Base-by-base conservation (phyloP, 2,113 vertebrate genomes). In the Pangasianodon hypophthalmus region DNA sequence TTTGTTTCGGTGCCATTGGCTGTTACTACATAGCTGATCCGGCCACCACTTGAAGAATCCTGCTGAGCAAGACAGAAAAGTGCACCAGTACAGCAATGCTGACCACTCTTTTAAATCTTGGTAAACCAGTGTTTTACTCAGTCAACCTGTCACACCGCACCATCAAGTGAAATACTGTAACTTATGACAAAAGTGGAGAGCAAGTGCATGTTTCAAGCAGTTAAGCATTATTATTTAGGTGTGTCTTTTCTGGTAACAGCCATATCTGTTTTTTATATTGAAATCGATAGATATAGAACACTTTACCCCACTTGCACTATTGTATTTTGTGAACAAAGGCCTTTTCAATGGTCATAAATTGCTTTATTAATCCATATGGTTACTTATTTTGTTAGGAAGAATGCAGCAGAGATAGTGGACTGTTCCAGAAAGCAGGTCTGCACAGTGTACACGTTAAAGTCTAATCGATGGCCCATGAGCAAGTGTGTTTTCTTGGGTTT, bases 1-100 rank as follows among this genome's bases (percentile, higher is more conserved):
- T 16, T 56, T 41, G 87, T 93, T 92, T 92, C 84, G 88, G 92
- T 93, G 85, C 58, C 62, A 48, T 90, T 75, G 24, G n/a, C 50
- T 60, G 13, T 32, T 37, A 83, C 46, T 24, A 37, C 87, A 87
- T 67, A 67, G 52, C 73, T 84, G 44, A 91, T 85, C 58, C 7
- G 58, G 44, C 81, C 62, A 52, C 62, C 54, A 18, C 26, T n/a
- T 58, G 48, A 16, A 79, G 0, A 75, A 32, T 37, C 21, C 0
- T 29, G 62, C 0, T 73, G 67, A 75, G 81, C 37, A 87, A 60
- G 8, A 77, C 24, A 41, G 37, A 56, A 54, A 79, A 29, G 50
- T 79, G 71, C 50, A 54, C 16, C 48, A 86, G 84, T 48, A 56
- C 21, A 48, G 48, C 3, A 71, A 10, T 24, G 19, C 24, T 37